Conservation (phyloP, 2,113 vertebrate species). For the Malurus elegans region DNA sequence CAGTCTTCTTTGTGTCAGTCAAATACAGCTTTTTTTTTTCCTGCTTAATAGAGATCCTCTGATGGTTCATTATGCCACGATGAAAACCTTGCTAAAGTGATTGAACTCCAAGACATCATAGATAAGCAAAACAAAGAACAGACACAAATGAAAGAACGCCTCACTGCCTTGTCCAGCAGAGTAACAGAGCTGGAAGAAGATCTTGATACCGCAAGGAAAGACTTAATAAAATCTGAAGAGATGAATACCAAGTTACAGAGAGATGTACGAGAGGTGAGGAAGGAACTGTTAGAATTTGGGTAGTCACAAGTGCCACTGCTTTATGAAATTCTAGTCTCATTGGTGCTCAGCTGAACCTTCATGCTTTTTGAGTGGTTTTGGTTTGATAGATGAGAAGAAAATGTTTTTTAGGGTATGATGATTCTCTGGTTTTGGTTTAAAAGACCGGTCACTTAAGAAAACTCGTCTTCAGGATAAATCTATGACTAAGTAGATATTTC, state of each 20-base stretch:
- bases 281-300: neutral
- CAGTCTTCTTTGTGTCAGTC: neutral
- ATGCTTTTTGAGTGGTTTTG: neutral
- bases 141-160: constrained; percentile 92
- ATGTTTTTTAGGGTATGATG: neutral
- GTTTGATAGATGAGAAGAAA: neutral
- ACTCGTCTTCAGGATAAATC: neutral
- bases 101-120: constrained; percentile 90
- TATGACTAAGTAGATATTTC: neutral
- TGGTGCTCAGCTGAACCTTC: neutral
- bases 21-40: rapidly evolving
- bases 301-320: neutral
- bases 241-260: constrained; percentile 90
- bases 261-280: constrained; percentile 89
- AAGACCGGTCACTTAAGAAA: neutral
- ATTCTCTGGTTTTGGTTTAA: neutral
- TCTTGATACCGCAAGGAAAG: constrained; percentile 93
- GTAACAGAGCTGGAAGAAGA: constrained; percentile 93
- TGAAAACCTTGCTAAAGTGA: constrained; percentile 83
- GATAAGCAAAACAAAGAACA: constrained; percentile 89
- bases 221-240: constrained; percentile 95
- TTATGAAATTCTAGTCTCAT: neutral
- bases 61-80: constrained; percentile 86
- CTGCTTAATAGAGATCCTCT: constrained; percentile 80
- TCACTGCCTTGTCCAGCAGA: constrained; percentile 82